A percentile compares a stretch with the other conserved stretches of the same genome.
These are phyloP conservation scores for Cantharis flavilabris DNA, from an alignment of 2,888 invertebrate genomes.

Conservation along the genomic window DNA sequence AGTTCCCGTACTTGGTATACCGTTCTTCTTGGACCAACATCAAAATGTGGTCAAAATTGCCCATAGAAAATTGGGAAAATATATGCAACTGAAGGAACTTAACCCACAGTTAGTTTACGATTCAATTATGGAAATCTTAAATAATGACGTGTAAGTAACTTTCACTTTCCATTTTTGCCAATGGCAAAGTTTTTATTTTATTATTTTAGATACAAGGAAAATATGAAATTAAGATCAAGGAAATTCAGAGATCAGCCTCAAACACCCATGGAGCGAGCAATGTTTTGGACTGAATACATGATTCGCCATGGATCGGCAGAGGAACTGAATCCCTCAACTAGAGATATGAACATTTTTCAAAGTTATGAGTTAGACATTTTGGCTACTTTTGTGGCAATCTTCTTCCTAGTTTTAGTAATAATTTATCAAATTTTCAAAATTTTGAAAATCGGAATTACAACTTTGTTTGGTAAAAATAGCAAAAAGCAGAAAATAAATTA, in stretches of 20 bases:
- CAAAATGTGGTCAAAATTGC: constrained; percentile 6
- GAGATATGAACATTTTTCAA: constrained; percentile 19
- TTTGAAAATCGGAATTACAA: not conserved
- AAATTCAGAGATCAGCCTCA: constrained; percentile 31
- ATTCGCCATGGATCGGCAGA: constrained; percentile 24
- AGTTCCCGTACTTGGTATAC: constrained; percentile 36
- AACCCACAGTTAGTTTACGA: constrained; percentile 31
- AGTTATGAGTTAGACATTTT: not conserved
- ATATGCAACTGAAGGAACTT: constrained; percentile 32
- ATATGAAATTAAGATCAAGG: constrained; percentile 26
- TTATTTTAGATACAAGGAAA: constrained; percentile 19
- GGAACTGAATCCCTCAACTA: constrained; percentile 16
- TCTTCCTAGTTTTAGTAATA: not conserved
- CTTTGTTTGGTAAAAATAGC: not conserved
- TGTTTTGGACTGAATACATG: constrained; percentile 32
- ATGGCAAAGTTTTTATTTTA: too few species aligned
- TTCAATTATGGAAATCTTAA: constrained; percentile 36
- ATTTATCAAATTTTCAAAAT: not conserved
- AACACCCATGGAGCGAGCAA: constrained; percentile 28
- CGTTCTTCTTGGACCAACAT: constrained; percentile 35
- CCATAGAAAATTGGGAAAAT: constrained; percentile 37
- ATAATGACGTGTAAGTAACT: constrained; percentile 37
- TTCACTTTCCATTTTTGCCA: too few species aligned
- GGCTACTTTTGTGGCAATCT: not conserved
- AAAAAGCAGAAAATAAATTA: not conserved